Conservation (phyloP, 2,797 vertebrate species). For the Spheniscus humboldti region DNA sequence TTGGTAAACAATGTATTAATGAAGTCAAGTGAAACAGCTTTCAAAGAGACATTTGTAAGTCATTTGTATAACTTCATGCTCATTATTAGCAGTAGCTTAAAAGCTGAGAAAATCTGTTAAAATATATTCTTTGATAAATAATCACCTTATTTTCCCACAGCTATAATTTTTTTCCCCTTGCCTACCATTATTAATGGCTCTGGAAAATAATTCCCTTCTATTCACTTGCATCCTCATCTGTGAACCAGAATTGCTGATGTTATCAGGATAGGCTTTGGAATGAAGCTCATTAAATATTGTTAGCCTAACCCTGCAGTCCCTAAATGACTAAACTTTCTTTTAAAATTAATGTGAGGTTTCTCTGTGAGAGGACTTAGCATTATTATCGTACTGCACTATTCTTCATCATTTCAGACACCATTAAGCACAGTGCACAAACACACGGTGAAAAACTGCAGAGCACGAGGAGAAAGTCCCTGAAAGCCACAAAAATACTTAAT, state of each 20-base stretch:
- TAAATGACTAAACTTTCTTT: not conserved
- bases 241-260: not conserved
- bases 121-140: not conserved
- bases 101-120: not conserved
- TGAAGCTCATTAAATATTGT: not conserved
- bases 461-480: not conserved
- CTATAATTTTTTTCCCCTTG: not conserved
- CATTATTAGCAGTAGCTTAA: not conserved
- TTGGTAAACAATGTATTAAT: not conserved
- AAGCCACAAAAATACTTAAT: not conserved
- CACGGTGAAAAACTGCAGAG: not conserved
- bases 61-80: not conserved
- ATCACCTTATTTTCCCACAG: not conserved
- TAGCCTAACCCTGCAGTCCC: not conserved
- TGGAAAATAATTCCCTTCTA: not conserved
- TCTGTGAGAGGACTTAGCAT: not conserved
- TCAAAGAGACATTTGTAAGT: not conserved
- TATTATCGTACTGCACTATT: not conserved
- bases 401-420: not conserved
- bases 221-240: not conserved
- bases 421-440: not conserved
- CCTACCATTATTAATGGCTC: not conserved
- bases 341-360: not conserved
- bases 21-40: constrained; percentile 33
- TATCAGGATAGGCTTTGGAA: not conserved